Evolutionary conservation across 1,140 invertebrate species (phyloP), one percentile per base, ranked within the genome.

Genomic region (Lucilia cuprina): DNA sequence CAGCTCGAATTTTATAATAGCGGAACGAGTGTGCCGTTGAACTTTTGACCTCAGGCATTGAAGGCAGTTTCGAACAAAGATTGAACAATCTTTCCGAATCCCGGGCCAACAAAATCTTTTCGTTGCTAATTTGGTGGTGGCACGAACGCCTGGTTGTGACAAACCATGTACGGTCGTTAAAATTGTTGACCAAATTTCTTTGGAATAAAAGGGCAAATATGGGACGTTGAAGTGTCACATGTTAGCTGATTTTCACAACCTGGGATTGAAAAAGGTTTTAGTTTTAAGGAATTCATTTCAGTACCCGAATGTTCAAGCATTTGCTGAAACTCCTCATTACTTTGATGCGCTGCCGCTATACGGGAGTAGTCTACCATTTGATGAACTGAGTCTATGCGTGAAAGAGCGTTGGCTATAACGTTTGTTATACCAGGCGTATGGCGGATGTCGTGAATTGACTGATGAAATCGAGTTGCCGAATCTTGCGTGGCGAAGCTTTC

Each of bases 401-500:
- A 91, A 0, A 91, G 84, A 0, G 87, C 83, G 83, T 91, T 89
- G 1, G 91, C 89, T 1, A 88, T 86, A 0, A 86, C 74, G 75
- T 92, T 92, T 5, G 87, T 82, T 2, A 83, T 74, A 8, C 92
- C 91, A 0, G 84, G 19, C 12, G 92, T 85, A 83, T 91, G 86
- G 17, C 83, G 50, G 60, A 92, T 90, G 41, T 90, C 84, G 55
- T 88, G 83, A 90, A 91, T 85, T 92, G 88, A 0, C 86, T 83
- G 19, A 92, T 92, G 19, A 83, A 91, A 77, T 92, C 87, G 0
- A 92, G 83, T 21, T 92, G 87, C 5, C 83, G 34, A 25, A n/a
- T 87, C 50, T 21, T 88, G 87, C 10, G 88, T 84, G 70, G 70
- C 17, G 82, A 83, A 12, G 14, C 17, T 80, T 78, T 85, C 5